Evolutionary conservation across 2,113 vertebrate genomes (phyloP).

Genomic region (Elaphurus davidianus): DNA sequence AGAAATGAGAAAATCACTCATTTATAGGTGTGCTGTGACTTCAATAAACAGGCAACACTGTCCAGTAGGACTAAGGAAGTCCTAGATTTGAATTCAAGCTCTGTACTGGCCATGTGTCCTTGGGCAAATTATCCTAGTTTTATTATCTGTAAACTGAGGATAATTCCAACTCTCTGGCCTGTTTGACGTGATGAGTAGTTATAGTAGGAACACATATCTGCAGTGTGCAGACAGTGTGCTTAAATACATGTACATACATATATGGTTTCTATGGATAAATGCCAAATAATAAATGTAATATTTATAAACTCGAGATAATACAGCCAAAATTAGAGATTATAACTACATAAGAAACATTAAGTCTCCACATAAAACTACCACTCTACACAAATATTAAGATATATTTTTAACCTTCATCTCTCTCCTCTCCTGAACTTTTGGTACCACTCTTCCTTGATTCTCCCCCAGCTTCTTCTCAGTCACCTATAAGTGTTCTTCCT

Average conservation of each 20-base stretch:
- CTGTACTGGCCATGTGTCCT: neutral
- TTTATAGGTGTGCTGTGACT: neutral
- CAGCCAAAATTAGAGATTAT: neutral
- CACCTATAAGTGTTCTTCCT: neutral
- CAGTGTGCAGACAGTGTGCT: neutral
- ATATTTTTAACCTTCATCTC: neutral
- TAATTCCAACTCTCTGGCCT: neutral
- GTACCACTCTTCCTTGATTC: neutral
- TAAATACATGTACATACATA: neutral
- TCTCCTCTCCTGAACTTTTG: neutral
- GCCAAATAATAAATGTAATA: neutral
- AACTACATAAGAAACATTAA: neutral
- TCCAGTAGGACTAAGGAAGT: neutral
- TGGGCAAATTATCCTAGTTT: neutral
- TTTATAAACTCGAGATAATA: neutral
- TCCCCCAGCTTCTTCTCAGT: neutral
- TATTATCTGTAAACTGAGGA: neutral
- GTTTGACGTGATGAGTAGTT: neutral
- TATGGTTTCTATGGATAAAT: neutral
- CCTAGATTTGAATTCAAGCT: neutral
- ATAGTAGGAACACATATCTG: neutral
- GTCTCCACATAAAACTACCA: neutral
- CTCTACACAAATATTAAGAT: neutral
- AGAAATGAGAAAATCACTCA: constrained; percentile 19
- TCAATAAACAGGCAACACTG: neutral